Conservation (phyloP, 2,888 invertebrate species). For the Cephonodes hylas region DNA sequence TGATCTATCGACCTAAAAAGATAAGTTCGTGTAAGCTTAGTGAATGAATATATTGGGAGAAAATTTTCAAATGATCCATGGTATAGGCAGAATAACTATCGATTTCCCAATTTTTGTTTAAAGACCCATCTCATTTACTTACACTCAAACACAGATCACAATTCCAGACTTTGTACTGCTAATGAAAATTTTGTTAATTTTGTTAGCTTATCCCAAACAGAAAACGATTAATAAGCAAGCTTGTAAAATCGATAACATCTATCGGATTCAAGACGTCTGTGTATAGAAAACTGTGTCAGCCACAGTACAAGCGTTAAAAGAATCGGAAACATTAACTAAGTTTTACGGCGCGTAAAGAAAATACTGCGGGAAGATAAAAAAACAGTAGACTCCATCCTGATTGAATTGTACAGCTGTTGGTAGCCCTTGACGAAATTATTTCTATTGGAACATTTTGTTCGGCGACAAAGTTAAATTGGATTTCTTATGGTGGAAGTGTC, state of each 20-base stretch:
- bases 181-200: no score
- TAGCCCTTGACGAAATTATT: constrained; percentile 77
- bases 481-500: constrained; percentile 75
- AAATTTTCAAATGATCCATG: no score
- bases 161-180: no score
- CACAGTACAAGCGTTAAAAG: constrained; percentile 31
- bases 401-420: constrained; percentile 77
- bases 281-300: constrained; percentile 7
- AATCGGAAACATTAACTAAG: constrained; percentile 57
- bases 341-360: constrained; percentile 53
- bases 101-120: no score
- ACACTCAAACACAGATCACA: no score
- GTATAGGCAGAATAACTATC: no score
- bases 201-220: no score
- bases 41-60: no score
- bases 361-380: constrained; percentile 52
- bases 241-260: no score
- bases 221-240: no score
- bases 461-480: constrained; percentile 79
- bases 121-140: no score
- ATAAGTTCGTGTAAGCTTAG: not conserved
- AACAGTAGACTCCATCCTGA: constrained; percentile 62
- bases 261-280: no score
- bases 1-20: not conserved
- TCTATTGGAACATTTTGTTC: constrained; percentile 78